phyloP scores from a whole-genome alignment of 2,888 invertebrate species.

The Macaria notata region DNA sequence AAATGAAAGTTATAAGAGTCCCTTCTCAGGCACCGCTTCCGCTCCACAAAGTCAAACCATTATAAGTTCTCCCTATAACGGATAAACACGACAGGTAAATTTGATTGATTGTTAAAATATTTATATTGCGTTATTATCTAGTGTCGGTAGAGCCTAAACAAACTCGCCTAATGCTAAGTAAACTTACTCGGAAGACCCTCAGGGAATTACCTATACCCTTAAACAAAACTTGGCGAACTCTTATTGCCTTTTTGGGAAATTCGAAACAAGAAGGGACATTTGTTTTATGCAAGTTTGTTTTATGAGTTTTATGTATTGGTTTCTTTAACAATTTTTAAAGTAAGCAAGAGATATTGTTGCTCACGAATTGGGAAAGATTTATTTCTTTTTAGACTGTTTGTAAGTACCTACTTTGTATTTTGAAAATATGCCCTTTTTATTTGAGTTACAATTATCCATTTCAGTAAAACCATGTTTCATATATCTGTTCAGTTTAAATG shows the following conservation, averaged over 20 bases:
- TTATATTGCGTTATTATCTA: conserved; percentile 69
- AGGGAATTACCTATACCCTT: conserved; percentile 64
- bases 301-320: conserved; percentile 27
- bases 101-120: conserved; percentile 62
- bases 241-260: conserved; percentile 59
- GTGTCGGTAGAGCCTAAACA: conserved; percentile 64
- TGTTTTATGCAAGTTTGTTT: conserved; percentile 40
- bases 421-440: too few species aligned
- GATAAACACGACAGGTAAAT: conserved; percentile 28
- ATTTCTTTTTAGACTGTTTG: too few species aligned
- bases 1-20: too few species aligned
- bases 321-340: conserved; percentile 13
- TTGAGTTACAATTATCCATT: too few species aligned
- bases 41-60: too few species aligned
- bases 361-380: not conserved
- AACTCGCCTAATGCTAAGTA: conserved; percentile 69
- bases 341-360: conserved; percentile 1
- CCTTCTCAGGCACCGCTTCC: too few species aligned
- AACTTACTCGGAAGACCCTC: conserved; percentile 63
- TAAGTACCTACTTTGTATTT: too few species aligned
- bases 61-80: not conserved
- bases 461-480: too few species aligned
- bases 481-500: too few species aligned
- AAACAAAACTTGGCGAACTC: conserved; percentile 62
- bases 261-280: conserved; percentile 46